phyloP scores from a whole-genome alignment of 1,140 invertebrate species.

The Panagrolaimus sp. region DNA sequence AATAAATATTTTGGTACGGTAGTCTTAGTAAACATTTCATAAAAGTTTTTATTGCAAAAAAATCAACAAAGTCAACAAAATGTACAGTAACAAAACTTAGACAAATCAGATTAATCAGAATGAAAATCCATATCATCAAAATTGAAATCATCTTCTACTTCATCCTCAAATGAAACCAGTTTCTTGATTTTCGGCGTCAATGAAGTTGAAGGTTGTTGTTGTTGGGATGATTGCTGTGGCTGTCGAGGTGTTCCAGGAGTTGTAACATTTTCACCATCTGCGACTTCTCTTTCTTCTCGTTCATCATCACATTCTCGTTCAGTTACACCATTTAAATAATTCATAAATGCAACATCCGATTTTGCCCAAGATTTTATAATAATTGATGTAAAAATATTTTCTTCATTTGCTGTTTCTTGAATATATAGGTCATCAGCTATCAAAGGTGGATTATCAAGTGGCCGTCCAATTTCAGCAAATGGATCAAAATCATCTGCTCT shows the following conservation, averaged over 20 bases:
- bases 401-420: not conserved
- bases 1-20: no score
- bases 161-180: not conserved
- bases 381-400: not conserved
- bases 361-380: not conserved
- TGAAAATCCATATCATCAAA: constrained; percentile 7
- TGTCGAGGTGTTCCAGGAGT: not conserved
- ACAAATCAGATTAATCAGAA: not conserved
- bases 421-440: not conserved
- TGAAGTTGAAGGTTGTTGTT: not conserved
- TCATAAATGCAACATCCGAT: not conserved
- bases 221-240: not conserved
- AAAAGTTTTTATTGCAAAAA: no score
- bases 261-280: not conserved
- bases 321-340: not conserved
- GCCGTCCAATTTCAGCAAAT: not conserved
- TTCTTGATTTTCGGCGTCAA: not conserved
- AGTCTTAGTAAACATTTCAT: no score
- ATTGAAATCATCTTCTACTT: not conserved
- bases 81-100: not conserved
- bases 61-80: constrained; percentile 8
- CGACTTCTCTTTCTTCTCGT: no score
- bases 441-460: not conserved
- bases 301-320: not conserved
- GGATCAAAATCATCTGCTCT: not conserved